These are phyloP conservation scores for Gobionotothen gibberifrons DNA, from an alignment of 2,797 vertebrate genomes.

Conservation along the genomic window DNA sequence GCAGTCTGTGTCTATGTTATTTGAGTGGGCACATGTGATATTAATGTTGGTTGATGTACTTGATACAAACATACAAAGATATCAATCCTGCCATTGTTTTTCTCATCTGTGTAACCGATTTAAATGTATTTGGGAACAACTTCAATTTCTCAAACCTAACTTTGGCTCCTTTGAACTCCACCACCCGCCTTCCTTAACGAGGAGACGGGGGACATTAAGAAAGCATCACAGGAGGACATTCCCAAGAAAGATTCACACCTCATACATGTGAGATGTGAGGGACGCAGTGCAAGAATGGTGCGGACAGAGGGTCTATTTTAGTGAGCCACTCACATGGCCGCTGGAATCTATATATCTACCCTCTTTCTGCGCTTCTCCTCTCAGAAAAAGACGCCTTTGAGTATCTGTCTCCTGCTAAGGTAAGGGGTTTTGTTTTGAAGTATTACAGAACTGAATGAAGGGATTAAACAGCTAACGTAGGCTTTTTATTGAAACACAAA, in stretches of 20 bases:
- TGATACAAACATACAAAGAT: conserved; percentile 18
- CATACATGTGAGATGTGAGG: conserved; percentile 54
- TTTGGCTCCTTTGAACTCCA: neutral
- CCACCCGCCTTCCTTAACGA: neutral
- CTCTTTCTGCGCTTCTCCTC: conserved; percentile 63
- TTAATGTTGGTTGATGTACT: conserved; percentile 8
- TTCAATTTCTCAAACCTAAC: neutral
- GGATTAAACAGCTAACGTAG: neutral
- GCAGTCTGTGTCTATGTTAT: neutral
- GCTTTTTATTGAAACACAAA: neutral
- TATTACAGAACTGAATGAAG: neutral
- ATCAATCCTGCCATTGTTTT: conserved; percentile 13
- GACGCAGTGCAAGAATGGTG: conserved; percentile 71
- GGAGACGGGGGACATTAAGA: conserved; percentile 18
- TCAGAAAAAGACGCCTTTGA: conserved; percentile 60
- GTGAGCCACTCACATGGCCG: conserved; percentile 80
- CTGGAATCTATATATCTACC: conserved; percentile 83
- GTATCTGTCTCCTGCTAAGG: conserved; percentile 66
- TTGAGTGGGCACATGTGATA: conserved; percentile 2
- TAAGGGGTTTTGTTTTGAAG: conserved; percentile 68
- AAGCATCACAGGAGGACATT: conserved; percentile 45
- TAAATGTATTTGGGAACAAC: neutral
- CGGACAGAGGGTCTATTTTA: conserved; percentile 82
- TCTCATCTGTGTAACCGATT: neutral
- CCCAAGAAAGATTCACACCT: conserved; percentile 60